Conservation (phyloP, 1,140 invertebrate genomes). For the Ephestia elutella region DNA sequence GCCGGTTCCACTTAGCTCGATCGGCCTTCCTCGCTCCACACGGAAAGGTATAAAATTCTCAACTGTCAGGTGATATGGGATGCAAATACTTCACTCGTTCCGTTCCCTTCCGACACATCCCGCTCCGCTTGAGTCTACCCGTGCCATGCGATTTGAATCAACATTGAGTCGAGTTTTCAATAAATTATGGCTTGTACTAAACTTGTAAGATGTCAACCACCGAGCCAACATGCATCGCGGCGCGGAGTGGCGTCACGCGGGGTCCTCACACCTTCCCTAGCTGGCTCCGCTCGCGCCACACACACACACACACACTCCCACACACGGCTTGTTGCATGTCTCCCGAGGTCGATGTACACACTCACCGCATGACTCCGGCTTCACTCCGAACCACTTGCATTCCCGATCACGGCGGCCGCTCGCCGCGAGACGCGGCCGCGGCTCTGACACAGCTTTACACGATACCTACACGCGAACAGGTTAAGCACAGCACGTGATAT, state of each 20-base stretch:
- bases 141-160: slow-evolving; percentile 20
- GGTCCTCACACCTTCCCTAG: slow-evolving; percentile 42
- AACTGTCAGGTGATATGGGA: slow-evolving; percentile 71
- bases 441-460: slow-evolving; percentile 62
- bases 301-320: slow-evolving; percentile 49
- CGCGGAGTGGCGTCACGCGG: slow-evolving; percentile 43
- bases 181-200: slow-evolving; percentile 9
- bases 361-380: slow-evolving; percentile 64
- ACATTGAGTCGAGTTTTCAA: neutral
- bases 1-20: slow-evolving; percentile 68
- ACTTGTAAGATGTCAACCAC: slow-evolving; percentile 9
- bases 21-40: slow-evolving; percentile 71
- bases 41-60: slow-evolving; percentile 73
- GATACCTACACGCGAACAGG: slow-evolving; percentile 62
- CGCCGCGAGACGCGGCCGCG: slow-evolving; percentile 40
- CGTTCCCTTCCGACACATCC: slow-evolving; percentile 49
- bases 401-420: slow-evolving; percentile 64
- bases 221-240: slow-evolving; percentile 19
- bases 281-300: slow-evolving; percentile 71
- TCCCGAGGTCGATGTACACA: slow-evolving; percentile 48
- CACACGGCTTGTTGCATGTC: slow-evolving; percentile 63
- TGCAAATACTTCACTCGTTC: slow-evolving; percentile 61
- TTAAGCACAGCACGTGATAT: slow-evolving; percentile 57
- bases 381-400: slow-evolving; percentile 61
- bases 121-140: slow-evolving; percentile 43